These are phyloP conservation scores for Plectrocnemia conspersa DNA, from an alignment of 1,140 invertebrate species.

Conservation along the genomic window DNA sequence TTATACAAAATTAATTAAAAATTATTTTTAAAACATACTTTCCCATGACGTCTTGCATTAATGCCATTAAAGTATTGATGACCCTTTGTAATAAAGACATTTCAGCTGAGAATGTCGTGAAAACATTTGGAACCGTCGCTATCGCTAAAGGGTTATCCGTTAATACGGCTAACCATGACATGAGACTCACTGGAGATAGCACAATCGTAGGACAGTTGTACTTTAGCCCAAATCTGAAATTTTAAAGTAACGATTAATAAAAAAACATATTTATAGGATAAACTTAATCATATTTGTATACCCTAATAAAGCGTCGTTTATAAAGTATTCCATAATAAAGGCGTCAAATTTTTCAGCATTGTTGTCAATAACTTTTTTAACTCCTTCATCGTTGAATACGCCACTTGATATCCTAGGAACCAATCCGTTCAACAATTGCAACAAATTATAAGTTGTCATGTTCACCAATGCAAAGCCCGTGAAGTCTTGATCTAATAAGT, in stretches of 20 bases:
- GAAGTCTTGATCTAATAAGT: not conserved
- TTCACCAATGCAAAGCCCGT: constrained; percentile 5
- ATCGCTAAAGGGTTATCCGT: constrained; percentile 24
- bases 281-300: constrained; percentile 4
- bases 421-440: not conserved
- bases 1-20: no score
- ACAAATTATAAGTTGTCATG: not conserved
- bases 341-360: constrained; percentile 21
- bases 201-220: constrained; percentile 26
- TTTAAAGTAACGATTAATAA: not conserved
- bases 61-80: constrained; percentile 21
- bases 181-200: constrained; percentile 23
- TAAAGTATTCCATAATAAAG: constrained; percentile 29
- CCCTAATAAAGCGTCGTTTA: constrained; percentile 39
- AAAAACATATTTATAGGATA: not conserved
- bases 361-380: constrained; percentile 10
- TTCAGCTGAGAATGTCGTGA: constrained; percentile 13
- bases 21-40: no score
- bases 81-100: constrained; percentile 25
- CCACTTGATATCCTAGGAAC: not conserved
- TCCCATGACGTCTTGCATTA: constrained; percentile 19
- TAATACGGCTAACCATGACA: constrained; percentile 24
- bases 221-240: constrained; percentile 26
- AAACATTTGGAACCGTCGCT: constrained; percentile 26
- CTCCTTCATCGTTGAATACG: not conserved